Percentiles rank a stretch among this genome's conserved stretches.
phyloP scores from a whole-genome alignment of 2,797 vertebrate genomes.

The Gymnothorax reevesii region DNA sequence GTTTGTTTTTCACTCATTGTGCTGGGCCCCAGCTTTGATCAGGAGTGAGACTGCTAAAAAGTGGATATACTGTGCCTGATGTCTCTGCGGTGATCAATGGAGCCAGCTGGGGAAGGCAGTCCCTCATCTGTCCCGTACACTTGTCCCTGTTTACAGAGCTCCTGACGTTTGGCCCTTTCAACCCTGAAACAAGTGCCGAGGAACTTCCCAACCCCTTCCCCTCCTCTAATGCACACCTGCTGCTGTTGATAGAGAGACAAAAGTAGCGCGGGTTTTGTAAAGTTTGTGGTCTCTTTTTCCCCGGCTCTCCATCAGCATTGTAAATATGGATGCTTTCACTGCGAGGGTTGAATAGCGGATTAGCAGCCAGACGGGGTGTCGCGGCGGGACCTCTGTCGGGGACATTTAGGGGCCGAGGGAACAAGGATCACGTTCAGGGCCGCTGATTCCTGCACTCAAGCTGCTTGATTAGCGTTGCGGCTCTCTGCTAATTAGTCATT shows the following conservation, averaged over 20 bases:
- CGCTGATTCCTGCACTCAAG: conserved; percentile 35
- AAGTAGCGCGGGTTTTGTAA: conserved; percentile 45
- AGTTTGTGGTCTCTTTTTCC: conserved; percentile 33
- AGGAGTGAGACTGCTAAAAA: conserved; percentile 42
- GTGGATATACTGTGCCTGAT: conserved; percentile 29
- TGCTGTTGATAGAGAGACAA: conserved; percentile 38
- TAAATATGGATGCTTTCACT: conserved; percentile 43
- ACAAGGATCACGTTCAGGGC: background rate
- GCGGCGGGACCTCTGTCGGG: conserved; percentile 33
- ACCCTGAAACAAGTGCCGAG: conserved; percentile 36
- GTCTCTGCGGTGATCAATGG: conserved; percentile 39
- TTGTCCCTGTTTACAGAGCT: conserved; percentile 35
- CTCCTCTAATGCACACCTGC: conserved; percentile 48
- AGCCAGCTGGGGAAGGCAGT: conserved; percentile 39
- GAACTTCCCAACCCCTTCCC: conserved; percentile 18
- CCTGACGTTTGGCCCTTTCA: conserved; percentile 28
- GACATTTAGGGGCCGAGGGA: conserved; percentile 33
- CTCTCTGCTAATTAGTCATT: background rate
- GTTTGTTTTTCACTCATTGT: conserved; percentile 43
- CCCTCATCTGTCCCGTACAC: conserved; percentile 46
- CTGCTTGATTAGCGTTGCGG: conserved; percentile 27
- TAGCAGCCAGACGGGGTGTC: conserved; percentile 11
- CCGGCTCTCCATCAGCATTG: conserved; percentile 9
- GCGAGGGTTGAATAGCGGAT: conserved; percentile 27
- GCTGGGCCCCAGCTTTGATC: conserved; percentile 38